These are phyloP conservation scores for Cricetomys ansorgei DNA, from an alignment of 2,113 vertebrate genomes.

Conservation along the genomic window DNA sequence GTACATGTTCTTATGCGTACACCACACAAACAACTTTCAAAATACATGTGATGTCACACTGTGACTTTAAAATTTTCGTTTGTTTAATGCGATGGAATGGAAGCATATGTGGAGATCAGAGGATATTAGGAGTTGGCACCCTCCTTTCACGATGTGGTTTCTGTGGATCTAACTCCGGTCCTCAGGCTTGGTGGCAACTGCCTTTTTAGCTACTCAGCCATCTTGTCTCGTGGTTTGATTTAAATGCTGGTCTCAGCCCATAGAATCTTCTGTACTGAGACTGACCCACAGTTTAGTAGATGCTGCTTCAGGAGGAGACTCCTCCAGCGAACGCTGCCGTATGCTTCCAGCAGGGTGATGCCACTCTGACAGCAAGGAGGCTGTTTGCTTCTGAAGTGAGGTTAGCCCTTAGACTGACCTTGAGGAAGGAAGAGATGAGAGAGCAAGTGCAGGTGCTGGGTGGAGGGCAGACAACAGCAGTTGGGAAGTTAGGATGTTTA, in stretches of 20 bases:
- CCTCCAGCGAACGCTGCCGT: conserved; percentile 17
- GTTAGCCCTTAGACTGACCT: not conserved
- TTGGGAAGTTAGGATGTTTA: conserved; percentile 5
- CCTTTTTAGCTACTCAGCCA: not conserved
- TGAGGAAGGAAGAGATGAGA: not conserved
- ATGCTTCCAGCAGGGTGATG: not conserved
- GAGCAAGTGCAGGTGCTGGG: not conserved
- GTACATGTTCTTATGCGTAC: not conserved
- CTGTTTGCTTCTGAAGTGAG: not conserved
- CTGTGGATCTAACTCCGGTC: not conserved
- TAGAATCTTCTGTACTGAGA: conserved; percentile 14
- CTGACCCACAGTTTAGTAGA: conserved; percentile 9
- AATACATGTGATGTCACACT: not conserved
- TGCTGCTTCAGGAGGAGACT: not conserved
- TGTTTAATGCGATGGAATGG: not conserved
- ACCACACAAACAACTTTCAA: not conserved
- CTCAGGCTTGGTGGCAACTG: not conserved
- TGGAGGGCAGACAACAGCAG: not conserved
- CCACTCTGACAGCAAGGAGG: not conserved
- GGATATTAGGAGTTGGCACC: not conserved
- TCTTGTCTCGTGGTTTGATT: not conserved
- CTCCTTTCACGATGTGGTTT: not conserved
- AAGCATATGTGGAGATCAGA: not conserved
- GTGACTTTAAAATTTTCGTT: not conserved
- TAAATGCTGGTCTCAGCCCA: conserved; percentile 24